Conservation (phyloP, 2,113 vertebrate species). For the Chaetodon trifascialis region DNA sequence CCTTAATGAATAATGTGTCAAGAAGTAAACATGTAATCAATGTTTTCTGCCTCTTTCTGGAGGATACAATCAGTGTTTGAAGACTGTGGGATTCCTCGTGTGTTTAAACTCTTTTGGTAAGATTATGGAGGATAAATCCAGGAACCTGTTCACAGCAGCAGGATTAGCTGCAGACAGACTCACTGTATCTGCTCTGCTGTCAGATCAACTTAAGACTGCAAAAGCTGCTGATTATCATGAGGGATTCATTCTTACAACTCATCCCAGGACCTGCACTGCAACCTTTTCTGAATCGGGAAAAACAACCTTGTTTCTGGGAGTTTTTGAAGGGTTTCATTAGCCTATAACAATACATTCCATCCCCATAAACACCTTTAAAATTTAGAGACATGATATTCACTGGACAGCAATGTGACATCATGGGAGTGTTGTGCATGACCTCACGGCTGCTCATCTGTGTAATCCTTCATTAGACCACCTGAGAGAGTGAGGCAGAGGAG, state of each 20-base stretch:
- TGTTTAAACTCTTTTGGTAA: conserved; percentile 29
- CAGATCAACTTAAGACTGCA: conserved; percentile 31
- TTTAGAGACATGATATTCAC: neutral
- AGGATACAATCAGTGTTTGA: conserved; percentile 16
- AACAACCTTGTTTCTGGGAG: neutral
- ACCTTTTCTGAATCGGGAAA: neutral
- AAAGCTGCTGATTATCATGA: conserved; percentile 39
- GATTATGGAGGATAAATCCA: conserved; percentile 42
- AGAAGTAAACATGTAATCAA: conserved; percentile 8
- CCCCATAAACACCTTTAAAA: neutral
- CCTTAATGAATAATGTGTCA: neutral
- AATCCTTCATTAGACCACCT: conserved; percentile 39
- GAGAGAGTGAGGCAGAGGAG: neutral
- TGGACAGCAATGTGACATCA: neutral
- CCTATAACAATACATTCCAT: neutral
- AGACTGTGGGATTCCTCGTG: conserved; percentile 2
- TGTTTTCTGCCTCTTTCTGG: neutral
- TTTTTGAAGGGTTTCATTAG: neutral
- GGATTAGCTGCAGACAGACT: conserved; percentile 38
- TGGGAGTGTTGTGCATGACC: conserved; percentile 20
- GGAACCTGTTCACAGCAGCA: conserved; percentile 23
- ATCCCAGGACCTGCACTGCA: neutral
- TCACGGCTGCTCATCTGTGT: conserved; percentile 1
- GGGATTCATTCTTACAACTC: conserved; percentile 9
- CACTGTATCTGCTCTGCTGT: conserved; percentile 19